A percentile compares a stretch with the other conserved stretches of the same genome.
phyloP scores from a whole-genome alignment of 2,888 invertebrate genomes.

The Oxytorus armatus region DNA sequence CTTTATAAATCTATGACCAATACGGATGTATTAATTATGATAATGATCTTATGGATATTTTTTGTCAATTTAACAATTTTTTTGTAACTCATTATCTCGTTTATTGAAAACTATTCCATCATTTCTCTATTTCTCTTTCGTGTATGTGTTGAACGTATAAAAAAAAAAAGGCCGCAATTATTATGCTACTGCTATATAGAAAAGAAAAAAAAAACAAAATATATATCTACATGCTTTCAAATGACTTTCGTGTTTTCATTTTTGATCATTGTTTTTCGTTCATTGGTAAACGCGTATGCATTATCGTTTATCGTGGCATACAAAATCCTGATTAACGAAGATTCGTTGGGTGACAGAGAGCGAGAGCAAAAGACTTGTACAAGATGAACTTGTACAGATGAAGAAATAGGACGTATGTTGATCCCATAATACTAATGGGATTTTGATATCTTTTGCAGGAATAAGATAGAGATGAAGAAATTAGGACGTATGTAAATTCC shows the following conservation, averaged over 20 bases:
- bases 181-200: conserved; percentile 40
- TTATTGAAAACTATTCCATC: conserved; percentile 72
- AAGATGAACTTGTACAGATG: too few relatives aligned
- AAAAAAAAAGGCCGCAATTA: conserved; percentile 68
- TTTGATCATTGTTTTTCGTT: conserved; percentile 17
- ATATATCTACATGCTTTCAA: conserved; percentile 42
- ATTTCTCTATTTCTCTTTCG: conserved; percentile 33
- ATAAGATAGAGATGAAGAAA: too few relatives aligned
- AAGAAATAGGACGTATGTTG: too few relatives aligned
- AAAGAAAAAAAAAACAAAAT: conserved; percentile 16
- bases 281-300: conserved; percentile 1
- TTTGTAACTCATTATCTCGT: conserved; percentile 62
- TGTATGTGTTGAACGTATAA: conserved; percentile 68
- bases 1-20: too few relatives aligned
- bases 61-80: too few relatives aligned
- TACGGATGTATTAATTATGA: too few relatives aligned
- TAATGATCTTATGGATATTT: too few relatives aligned
- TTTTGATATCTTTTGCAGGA: conserved; percentile 17
- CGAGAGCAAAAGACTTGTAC: too few relatives aligned
- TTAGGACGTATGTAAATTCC: too few relatives aligned
- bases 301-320: conserved; percentile 43
- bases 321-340: conserved; percentile 21
- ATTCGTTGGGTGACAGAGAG: background rate
- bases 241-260: conserved; percentile 18
- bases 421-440: too few relatives aligned